Conservation (phyloP, 2,113 vertebrate species). For the Psittacus erithacus region DNA sequence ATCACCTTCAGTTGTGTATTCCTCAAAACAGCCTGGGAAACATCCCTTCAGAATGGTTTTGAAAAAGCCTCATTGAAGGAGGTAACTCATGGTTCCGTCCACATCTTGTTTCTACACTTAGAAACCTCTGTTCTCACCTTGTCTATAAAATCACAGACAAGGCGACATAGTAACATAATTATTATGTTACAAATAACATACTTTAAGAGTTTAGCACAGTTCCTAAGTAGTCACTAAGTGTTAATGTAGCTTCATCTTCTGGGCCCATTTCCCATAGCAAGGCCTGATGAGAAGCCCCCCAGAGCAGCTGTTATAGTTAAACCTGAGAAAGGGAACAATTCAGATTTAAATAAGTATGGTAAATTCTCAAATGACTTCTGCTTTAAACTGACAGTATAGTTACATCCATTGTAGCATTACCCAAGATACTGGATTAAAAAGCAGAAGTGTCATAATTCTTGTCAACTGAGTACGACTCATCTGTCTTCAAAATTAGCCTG, state of each 20-base stretch:
- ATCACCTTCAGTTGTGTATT: not conserved
- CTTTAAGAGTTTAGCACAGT: not conserved
- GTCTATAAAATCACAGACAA: not conserved
- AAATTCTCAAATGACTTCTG: not conserved
- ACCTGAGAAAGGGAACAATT: not conserved
- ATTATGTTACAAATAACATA: not conserved
- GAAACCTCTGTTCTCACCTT: not conserved
- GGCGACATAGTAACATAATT: not conserved
- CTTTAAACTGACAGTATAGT: not conserved
- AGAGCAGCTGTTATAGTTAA: not conserved
- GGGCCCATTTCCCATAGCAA: not conserved
- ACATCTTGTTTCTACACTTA: not conserved
- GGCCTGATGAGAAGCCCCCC: not conserved
- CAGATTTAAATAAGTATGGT: not conserved
- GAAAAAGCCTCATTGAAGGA: not conserved
- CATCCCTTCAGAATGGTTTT: not conserved
- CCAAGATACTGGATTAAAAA: not conserved
- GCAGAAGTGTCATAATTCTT: not conserved
- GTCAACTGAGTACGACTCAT: not conserved
- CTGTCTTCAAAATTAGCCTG: not conserved
- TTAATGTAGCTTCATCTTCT: not conserved
- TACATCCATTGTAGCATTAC: not conserved
- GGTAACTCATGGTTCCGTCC: not conserved
- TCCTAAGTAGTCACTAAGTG: not conserved
- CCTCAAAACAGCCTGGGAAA: not conserved